phyloP scores from a whole-genome alignment of 2,888 invertebrate species.

The Gasteruption jaculator region DNA sequence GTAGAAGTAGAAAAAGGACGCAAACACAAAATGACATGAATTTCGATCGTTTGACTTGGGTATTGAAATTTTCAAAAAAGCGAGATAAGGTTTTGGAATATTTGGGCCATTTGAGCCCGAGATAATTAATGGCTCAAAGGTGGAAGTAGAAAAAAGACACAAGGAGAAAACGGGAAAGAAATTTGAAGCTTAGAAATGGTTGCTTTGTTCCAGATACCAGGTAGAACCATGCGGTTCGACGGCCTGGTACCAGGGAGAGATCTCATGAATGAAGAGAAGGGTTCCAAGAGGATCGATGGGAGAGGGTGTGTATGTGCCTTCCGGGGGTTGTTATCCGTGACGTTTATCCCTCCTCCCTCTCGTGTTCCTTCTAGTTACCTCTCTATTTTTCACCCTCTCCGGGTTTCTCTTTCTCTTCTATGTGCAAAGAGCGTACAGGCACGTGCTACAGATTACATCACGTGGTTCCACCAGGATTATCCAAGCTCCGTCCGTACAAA shows the following conservation, averaged over 20 bases:
- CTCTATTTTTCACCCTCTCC: conserved; percentile 27
- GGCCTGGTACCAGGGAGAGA: conserved; percentile 32
- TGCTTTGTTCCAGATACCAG: conserved; percentile 40
- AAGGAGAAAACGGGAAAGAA: no score
- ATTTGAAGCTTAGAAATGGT: conserved; percentile 18
- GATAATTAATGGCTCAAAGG: no score
- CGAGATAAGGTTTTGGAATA: conserved; percentile 8
- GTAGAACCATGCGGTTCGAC: conserved; percentile 36
- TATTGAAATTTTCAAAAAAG: background rate
- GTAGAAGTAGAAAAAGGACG: no score
- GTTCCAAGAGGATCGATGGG: conserved; percentile 41
- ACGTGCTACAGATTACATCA: conserved; percentile 47
- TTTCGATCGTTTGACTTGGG: no score
- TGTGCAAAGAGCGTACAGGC: conserved; percentile 30
- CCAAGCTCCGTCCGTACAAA: background rate
- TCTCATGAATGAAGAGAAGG: conserved; percentile 44
- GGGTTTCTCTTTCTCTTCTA: conserved; percentile 30
- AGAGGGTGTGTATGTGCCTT: conserved; percentile 41
- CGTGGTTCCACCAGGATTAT: conserved; percentile 30
- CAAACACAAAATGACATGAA: no score
- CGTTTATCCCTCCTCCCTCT: conserved; percentile 31
- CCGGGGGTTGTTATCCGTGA: conserved; percentile 36
- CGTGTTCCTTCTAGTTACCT: conserved; percentile 12
- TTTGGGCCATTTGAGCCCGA: background rate
- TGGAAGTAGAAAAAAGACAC: no score